Conservation (phyloP, 2,888 invertebrate genomes). For the Melitaea athalia region DNA sequence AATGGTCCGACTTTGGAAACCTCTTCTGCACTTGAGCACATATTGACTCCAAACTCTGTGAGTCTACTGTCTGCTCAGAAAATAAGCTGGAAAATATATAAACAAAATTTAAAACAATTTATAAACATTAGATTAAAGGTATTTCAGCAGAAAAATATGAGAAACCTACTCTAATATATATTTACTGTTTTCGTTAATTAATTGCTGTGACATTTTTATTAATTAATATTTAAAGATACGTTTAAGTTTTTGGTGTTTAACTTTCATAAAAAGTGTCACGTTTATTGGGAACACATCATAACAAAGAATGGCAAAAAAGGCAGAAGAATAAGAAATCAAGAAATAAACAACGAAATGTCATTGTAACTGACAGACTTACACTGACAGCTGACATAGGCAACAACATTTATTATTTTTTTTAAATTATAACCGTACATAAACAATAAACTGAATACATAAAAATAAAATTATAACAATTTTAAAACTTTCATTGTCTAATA, state of each 20-base stretch:
- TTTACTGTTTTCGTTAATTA: constrained; percentile 76
- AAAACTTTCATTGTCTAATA: too few species aligned
- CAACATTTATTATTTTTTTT: too few species aligned
- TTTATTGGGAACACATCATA: not conserved
- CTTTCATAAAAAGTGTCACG: constrained; percentile 13
- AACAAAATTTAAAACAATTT: not conserved
- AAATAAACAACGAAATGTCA: not conserved
- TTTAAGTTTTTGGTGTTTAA: not conserved
- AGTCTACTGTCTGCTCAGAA: constrained; percentile 87
- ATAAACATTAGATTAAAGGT: not conserved
- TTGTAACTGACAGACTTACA: too few species aligned
- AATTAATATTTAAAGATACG: not conserved
- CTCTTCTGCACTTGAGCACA: constrained; percentile 89
- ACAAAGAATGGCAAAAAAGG: constrained; percentile 7
- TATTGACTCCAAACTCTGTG: constrained; percentile 88
- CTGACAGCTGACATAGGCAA: too few species aligned
- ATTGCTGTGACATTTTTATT: constrained; percentile 64
- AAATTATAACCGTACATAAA: too few species aligned
- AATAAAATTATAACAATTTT: too few species aligned
- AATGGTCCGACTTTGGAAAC: constrained; percentile 89
- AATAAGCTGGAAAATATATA: constrained; percentile 80
- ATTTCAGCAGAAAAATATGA: constrained; percentile 14
- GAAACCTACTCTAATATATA: constrained; percentile 75
- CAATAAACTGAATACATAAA: too few species aligned
- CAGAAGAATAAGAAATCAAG: constrained; percentile 16